Conservation (phyloP, 2,888 invertebrate genomes). For the Metalampra italica region DNA sequence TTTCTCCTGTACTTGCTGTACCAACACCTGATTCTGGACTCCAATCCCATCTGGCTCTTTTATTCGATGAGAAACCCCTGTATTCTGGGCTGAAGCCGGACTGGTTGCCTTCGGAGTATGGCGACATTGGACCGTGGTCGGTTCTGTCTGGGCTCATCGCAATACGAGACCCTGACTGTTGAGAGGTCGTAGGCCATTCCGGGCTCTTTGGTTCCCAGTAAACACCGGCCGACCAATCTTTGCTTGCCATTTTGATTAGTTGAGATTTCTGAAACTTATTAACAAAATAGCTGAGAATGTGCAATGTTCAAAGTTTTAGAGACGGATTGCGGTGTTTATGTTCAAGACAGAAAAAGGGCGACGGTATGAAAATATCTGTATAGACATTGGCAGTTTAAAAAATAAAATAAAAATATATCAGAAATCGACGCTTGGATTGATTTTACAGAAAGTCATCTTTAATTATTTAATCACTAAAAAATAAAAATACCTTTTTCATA, state of each 20-base stretch:
- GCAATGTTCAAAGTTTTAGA: too few relatives aligned
- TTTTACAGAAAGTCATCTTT: too few relatives aligned
- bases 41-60: constrained; percentile 56
- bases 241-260: constrained; percentile 57
- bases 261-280: constrained; percentile 40
- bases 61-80: constrained; percentile 31
- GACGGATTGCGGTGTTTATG: too few relatives aligned
- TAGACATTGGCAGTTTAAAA: too few relatives aligned
- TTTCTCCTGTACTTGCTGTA: constrained; percentile 36
- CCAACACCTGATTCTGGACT: constrained; percentile 66
- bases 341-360: too few relatives aligned
- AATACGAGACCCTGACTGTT: constrained; percentile 34
- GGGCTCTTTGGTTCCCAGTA: constrained; percentile 70
- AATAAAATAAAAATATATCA: too few relatives aligned
- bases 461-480: too few relatives aligned
- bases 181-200: constrained; percentile 49
- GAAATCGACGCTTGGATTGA: too few relatives aligned
- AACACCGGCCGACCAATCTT: constrained; percentile 65
- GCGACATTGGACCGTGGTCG: constrained; percentile 49
- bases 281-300: background rate
- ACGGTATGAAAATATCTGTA: too few relatives aligned
- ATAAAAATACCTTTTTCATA: constrained; percentile 57
- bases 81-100: constrained; percentile 64
- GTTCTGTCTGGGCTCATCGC: constrained; percentile 49
- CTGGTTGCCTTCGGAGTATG: constrained; percentile 56